Conservation (phyloP, 35 echinoderm and acorn worm genomes). For the Patiria miniata region DNA sequence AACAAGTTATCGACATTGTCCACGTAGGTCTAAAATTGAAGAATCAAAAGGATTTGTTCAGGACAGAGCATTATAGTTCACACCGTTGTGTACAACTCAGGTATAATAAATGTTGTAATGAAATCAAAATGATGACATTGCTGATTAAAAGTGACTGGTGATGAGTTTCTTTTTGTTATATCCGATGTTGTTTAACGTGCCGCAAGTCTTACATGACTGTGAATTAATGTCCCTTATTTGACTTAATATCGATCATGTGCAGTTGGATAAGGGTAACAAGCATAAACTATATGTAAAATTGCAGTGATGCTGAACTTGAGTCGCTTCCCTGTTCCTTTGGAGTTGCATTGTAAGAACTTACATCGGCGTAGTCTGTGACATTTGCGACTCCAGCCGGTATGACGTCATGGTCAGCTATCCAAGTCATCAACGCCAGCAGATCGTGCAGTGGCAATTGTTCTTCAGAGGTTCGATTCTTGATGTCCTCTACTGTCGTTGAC, state of each 20-base stretch:
- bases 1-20: neutral
- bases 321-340: neutral
- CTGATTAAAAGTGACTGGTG: too few species aligned
- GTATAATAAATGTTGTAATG: too few species aligned
- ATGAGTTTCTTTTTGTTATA: too few species aligned
- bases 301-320: neutral
- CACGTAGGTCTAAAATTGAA: neutral
- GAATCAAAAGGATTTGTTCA: neutral
- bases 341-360: neutral
- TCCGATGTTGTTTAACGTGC: too few species aligned
- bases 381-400: neutral
- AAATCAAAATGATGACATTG: too few species aligned
- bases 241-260: too few species aligned
- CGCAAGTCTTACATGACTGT: too few species aligned
- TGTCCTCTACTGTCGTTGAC: neutral
- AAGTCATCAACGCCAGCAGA: neutral
- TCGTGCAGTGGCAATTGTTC: neutral
- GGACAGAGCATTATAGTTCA: too few species aligned
- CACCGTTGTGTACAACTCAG: too few species aligned
- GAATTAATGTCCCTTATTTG: too few species aligned
- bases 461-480: neutral
- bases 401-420: neutral
- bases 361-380: neutral
- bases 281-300: too few species aligned
- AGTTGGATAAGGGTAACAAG: too few species aligned